phyloP scores from a whole-genome alignment of 2,888 invertebrate genomes.

The Mesoligia furuncula region DNA sequence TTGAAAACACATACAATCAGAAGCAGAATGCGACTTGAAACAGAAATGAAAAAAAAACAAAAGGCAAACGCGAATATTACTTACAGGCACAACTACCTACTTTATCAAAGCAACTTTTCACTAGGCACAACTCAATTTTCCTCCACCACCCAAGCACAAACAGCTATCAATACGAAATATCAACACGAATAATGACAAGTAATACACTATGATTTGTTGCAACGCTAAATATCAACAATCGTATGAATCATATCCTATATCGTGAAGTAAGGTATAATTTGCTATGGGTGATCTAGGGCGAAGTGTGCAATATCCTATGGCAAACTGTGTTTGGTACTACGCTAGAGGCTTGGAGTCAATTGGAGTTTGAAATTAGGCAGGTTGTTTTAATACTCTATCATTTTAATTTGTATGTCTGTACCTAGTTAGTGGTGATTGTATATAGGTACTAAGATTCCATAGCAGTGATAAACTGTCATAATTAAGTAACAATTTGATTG shows the following conservation, averaged over 20 bases:
- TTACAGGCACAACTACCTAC: not conserved
- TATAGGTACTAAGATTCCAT: too few species aligned
- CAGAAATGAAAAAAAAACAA: not conserved
- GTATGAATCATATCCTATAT: slow-evolving; percentile 56
- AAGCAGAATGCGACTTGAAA: not conserved
- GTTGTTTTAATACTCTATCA: not conserved
- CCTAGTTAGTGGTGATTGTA: not conserved
- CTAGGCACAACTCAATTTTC: not conserved
- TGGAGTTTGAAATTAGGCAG: slow-evolving; percentile 21
- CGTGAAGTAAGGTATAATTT: slow-evolving; percentile 58
- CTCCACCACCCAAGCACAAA: not conserved
- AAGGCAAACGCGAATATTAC: not conserved
- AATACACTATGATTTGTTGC: slow-evolving; percentile 29
- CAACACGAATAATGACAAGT: slow-evolving; percentile 39
- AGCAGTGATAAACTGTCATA: not conserved
- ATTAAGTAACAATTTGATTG: not conserved
- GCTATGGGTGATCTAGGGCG: slow-evolving; percentile 53
- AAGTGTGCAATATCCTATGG: slow-evolving; percentile 62
- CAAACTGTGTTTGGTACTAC: slow-evolving; percentile 2
- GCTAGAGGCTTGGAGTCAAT: slow-evolving; percentile 9
- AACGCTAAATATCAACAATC: slow-evolving; percentile 50
- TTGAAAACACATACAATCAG: not conserved
- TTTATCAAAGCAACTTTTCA: not conserved
- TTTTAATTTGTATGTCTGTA: not conserved
- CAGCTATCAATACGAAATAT: slow-evolving; percentile 26